Percentiles rank a stretch among this genome's conserved stretches.
These are phyloP conservation scores for Crotalus viridis DNA, from an alignment of 2,113 vertebrate genomes.

Conservation along the genomic window DNA sequence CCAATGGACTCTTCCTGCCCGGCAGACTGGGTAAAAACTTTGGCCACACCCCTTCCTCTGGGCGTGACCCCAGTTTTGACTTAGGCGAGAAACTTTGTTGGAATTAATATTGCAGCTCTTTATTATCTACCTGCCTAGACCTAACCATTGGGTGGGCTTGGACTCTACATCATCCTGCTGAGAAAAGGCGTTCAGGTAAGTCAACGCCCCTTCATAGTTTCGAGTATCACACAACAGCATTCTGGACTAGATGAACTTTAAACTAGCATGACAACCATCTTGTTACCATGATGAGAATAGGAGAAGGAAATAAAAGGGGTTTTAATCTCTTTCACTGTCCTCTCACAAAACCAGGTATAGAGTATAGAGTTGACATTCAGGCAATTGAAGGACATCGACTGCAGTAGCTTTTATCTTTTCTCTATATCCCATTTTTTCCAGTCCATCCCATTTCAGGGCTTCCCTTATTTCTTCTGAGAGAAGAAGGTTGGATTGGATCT, in stretches of 20 bases:
- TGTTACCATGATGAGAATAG: not conserved
- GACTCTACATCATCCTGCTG: no score
- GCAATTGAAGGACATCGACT: not conserved
- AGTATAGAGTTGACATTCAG: not conserved
- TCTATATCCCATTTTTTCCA: not conserved
- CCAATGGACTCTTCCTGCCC: no score
- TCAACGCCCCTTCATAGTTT: no score
- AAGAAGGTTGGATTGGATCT: not conserved
- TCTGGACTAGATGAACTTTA: not conserved
- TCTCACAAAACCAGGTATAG: not conserved
- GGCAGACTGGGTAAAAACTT: no score
- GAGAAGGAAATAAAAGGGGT: not conserved
- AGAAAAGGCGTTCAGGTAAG: no score
- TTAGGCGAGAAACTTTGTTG: no score
- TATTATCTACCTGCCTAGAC: no score
- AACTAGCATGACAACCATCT: not conserved
- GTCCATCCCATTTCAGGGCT: not conserved
- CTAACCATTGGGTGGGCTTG: no score
- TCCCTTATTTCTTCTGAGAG: not conserved
- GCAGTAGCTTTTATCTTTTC: not conserved
- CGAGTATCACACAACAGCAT: not conserved
- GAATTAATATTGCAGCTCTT: no score
- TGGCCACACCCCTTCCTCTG: no score
- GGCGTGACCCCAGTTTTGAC: no score
- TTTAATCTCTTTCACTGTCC: not conserved